Percentiles rank a stretch among this genome's conserved stretches.
Evolutionary conservation across 2,888 invertebrate species (phyloP).

Genomic region (Exocentrus adspersus): DNA sequence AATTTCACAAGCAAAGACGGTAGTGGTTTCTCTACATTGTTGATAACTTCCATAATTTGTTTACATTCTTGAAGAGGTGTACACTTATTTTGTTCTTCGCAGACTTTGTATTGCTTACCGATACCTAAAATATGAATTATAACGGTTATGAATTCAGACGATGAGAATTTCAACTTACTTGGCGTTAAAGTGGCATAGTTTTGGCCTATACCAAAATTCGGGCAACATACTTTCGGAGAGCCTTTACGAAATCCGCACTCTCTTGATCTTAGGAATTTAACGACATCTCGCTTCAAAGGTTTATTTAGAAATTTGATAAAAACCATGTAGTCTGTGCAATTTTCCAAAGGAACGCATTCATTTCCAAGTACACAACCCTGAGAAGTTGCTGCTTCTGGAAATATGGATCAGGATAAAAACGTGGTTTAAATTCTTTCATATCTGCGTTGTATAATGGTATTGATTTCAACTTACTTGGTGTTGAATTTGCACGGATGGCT

Average conservation of each 20-base stretch:
- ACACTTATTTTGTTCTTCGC: constrained; percentile 27
- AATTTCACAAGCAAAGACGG: constrained; percentile 38
- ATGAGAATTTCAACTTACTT: not conserved
- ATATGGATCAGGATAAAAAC: not conserved
- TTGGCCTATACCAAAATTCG: not conserved
- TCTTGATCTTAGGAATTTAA: constrained; percentile 46
- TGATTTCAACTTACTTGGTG: too few species aligned
- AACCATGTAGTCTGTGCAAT: constrained; percentile 43
- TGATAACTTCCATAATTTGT: constrained; percentile 37
- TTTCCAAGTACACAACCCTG: constrained; percentile 26
- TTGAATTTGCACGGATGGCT: too few species aligned
- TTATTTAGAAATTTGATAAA: constrained; percentile 37
- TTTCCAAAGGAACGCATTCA: constrained; percentile 37
- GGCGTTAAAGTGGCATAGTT: not conserved
- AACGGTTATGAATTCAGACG: too few species aligned
- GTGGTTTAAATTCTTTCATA: not conserved
- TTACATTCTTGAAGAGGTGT: constrained; percentile 36
- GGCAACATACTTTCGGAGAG: constrained; percentile 42
- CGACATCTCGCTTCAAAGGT: constrained; percentile 43
- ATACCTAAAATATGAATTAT: not conserved
- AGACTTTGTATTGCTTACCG: not conserved
- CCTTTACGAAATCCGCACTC: constrained; percentile 51
- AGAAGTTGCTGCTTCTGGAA: not conserved
- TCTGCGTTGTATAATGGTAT: too few species aligned
- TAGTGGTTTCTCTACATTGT: constrained; percentile 36